A percentile compares a stretch with the other conserved stretches of the same genome.
Evolutionary conservation across 2,888 invertebrate genomes (phyloP).

Genomic region (Hesperia comma): DNA sequence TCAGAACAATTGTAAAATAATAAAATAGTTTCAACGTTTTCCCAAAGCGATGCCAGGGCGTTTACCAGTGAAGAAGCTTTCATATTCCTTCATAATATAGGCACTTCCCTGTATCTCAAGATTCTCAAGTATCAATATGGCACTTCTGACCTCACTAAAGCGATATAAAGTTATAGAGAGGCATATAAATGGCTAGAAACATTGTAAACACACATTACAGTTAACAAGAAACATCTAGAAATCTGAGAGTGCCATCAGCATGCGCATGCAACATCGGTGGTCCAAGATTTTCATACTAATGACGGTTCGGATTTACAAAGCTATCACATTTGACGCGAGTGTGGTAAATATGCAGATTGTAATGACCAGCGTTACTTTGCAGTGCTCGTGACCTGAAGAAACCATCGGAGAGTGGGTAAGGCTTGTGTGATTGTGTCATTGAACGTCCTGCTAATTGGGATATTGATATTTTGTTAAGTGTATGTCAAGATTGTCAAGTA

Average conservation of each 20-base stretch:
- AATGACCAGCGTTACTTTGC: not conserved
- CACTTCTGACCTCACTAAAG: no score
- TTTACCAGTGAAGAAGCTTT: no score
- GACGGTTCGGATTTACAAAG: not conserved
- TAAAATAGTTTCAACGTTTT: no score
- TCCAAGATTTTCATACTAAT: slow-evolving; percentile 5
- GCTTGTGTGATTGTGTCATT: not conserved
- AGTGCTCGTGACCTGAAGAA: not conserved
- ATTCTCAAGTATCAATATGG: no score
- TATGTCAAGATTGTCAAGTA: no score
- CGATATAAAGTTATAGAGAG: no score
- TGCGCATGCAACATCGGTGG: not conserved
- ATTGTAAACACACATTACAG: not conserved
- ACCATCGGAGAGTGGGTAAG: no score
- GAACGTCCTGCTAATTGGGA: no score
- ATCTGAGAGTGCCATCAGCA: not conserved
- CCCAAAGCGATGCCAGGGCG: no score
- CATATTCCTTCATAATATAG: not conserved
- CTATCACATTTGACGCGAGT: not conserved
- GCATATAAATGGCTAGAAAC: not conserved
- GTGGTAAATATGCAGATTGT: slow-evolving; percentile 4
- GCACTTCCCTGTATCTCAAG: not conserved
- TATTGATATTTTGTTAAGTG: no score
- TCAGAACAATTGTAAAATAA: no score
- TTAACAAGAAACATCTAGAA: not conserved